Base-by-base conservation (phyloP, 2,113 vertebrate genomes). In the Pterophyllum scalare region DNA sequence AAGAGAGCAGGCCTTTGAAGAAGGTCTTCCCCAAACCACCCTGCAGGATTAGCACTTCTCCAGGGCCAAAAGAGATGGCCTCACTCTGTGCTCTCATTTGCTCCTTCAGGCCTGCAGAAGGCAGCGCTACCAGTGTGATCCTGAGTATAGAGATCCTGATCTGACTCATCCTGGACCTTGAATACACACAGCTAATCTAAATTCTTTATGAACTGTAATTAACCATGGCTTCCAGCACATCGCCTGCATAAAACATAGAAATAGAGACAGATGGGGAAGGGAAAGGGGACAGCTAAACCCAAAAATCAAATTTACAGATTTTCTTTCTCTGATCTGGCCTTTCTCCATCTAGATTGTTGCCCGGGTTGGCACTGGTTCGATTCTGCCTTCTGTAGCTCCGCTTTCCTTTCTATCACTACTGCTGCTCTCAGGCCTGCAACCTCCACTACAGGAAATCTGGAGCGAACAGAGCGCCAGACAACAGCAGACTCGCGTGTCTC, bases 1-100 rank as follows among this genome's bases (percentile, higher is more conserved):
- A 86, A 84, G 67, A 78, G 80, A 84, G 61, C 57, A n/a, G 54
- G 54, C 75, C 89, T 91, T 85, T 89, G 87, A 94, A 85, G 86
- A 70, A 75, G 80, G 75, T 59, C 80, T 90, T 59, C 40, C 85
- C 83, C 62, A 79, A 89, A 81, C 85, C 79, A 56, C 84, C 67
- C 79, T 43, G 84, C 22, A 77, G 86, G 87, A 91, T 85, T 79
- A 89, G 59, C 57, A 67, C 82, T 77, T 80, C 79, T 78, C 56
- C 46, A 6, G 54, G 49, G n/a, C 74, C 64, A 38, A 77, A 59
- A 40, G 20, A 79, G 52, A 87, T 59, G 59, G 77, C 76, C 74
- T 57, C 56, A n/a, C 40, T 64, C 33, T 61, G 31, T 20, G 72
- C 75, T 22, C 13, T 15, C 20, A 38, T 12, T 35, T 35, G 59